Evolutionary conservation across 30 jellyfish, hydroid and myxozoan genomes (phyloP).

Genomic region (Sanderia malayensis): DNA sequence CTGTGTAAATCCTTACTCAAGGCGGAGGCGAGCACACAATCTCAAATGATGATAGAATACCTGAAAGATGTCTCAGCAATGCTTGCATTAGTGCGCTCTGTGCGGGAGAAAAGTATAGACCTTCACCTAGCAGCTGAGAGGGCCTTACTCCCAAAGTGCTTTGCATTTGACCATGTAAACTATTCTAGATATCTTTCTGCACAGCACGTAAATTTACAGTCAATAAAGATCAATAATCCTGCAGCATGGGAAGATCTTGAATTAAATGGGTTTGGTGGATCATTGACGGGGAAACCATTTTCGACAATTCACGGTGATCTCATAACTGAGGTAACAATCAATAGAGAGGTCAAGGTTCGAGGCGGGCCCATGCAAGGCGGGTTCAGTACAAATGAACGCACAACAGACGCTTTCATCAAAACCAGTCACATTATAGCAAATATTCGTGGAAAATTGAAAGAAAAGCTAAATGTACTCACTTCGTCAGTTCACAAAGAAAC

Average conservation of each 20-base stretch:
- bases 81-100: slow-evolving; percentile 1
- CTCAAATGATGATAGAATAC: background rate
- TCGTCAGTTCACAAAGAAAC: background rate
- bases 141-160: background rate
- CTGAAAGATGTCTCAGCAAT: slow-evolving; percentile 1
- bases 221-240: background rate
- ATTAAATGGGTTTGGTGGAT: background rate
- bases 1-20: background rate
- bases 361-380: too few species aligned
- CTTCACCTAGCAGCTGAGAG: background rate
- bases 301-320: background rate
- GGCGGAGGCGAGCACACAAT: background rate
- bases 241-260: slow-evolving; percentile 1
- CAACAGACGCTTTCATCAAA: background rate
- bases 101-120: background rate
- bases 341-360: slow-evolving; percentile 1
- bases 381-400: slow-evolving; percentile 1
- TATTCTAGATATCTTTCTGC: background rate
- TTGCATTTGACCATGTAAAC: background rate
- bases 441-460: background rate
- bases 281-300: background rate
- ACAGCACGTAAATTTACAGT: background rate
- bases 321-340: background rate
- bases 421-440: background rate
- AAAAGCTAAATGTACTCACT: background rate